Percentiles rank a stretch among this genome's conserved stretches.
These are phyloP conservation scores for Endomychus coccineus DNA, from an alignment of 2,888 invertebrate species.

Conservation along the genomic window DNA sequence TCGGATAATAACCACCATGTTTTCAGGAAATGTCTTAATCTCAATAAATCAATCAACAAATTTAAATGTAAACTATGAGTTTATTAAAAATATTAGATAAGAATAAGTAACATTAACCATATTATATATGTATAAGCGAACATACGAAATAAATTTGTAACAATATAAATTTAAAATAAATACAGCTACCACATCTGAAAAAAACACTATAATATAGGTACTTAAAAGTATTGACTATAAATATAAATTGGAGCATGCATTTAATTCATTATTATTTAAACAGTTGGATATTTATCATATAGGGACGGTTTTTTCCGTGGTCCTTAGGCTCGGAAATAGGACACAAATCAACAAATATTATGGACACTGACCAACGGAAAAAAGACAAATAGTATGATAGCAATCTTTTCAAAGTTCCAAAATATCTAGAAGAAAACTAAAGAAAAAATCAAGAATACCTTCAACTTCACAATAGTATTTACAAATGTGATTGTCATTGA, in stretches of 20 bases:
- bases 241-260: slow-evolving; percentile 18
- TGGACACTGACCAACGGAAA: slow-evolving; percentile 42
- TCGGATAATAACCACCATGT: no score
- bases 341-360: slow-evolving; percentile 33
- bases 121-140: slow-evolving; percentile 24
- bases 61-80: no score
- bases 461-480: no score
- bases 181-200: no score
- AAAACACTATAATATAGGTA: no score
- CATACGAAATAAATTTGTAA: slow-evolving; percentile 26
- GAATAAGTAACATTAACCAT: slow-evolving; percentile 40
- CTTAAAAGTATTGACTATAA: slow-evolving; percentile 25
- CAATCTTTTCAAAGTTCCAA: no score
- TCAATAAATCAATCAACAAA: no score
- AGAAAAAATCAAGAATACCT: no score
- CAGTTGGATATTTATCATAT: slow-evolving; percentile 18
- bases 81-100: slow-evolving; percentile 43
- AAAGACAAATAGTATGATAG: no score
- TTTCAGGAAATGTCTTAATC: no score
- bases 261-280: slow-evolving; percentile 11
- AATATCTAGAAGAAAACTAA: no score
- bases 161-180: slow-evolving; percentile 27
- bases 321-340: slow-evolving; percentile 45
- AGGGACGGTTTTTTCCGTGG: slow-evolving; percentile 46
- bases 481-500: no score